Percentiles rank a stretch among this genome's conserved stretches.
Evolutionary conservation across 2,888 invertebrate genomes (phyloP).

Genomic region (Adelphocoris suturalis): DNA sequence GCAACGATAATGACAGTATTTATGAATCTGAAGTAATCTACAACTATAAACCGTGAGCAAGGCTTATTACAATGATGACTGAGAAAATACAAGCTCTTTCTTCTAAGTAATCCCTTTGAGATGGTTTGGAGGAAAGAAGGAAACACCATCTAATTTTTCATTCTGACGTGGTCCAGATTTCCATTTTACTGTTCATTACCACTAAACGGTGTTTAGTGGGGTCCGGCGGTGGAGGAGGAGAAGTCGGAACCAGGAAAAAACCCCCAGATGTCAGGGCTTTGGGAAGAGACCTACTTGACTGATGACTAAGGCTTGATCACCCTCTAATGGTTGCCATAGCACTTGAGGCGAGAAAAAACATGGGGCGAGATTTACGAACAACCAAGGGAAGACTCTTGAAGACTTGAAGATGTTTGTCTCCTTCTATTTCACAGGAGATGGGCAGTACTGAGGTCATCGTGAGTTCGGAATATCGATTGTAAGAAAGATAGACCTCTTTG

Average conservation of each 20-base stretch:
- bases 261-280: conserved; percentile 25
- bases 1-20: too few relatives aligned
- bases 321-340: conserved; percentile 63
- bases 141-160: conserved; percentile 21
- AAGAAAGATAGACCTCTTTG: too few relatives aligned
- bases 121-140: not conserved
- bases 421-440: not conserved
- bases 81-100: not conserved
- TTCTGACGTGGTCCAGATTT: conserved; percentile 30
- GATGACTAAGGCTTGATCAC: conserved; percentile 65
- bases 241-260: conserved; percentile 34
- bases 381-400: not conserved
- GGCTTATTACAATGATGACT: too few relatives aligned
- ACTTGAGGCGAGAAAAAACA: conserved; percentile 24
- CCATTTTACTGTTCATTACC: conserved; percentile 55
- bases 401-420: conserved; percentile 6
- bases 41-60: too few relatives aligned
- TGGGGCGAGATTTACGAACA: not conserved
- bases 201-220: conserved; percentile 37
- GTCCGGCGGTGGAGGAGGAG: not conserved
- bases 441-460: too few relatives aligned
- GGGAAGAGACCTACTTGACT: conserved; percentile 55
- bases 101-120: not conserved
- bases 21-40: too few relatives aligned
- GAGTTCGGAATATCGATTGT: too few relatives aligned